Base-by-base conservation (phyloP, 2,888 invertebrate genomes). In the Nemotelus nigrinus region DNA sequence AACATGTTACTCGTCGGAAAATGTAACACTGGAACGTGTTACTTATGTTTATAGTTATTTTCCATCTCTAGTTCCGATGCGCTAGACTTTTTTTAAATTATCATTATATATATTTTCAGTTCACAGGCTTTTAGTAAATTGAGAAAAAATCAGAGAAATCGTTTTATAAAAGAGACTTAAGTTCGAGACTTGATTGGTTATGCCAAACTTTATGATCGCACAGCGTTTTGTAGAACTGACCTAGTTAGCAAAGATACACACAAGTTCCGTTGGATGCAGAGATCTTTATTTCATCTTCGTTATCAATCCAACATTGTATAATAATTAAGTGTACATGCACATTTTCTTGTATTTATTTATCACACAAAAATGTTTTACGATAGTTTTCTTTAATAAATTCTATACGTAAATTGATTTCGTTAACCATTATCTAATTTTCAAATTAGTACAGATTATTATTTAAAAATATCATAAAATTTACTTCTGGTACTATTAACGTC, bases 301-400 rank as follows among this genome's bases (percentile, higher is more conserved):
- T 70, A 47, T 48, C 55, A 41, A 53, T 8, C 70, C 70, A 70
- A 70, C 70, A 70, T 50, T 70, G 44, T 70, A 70, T 43, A n/a
- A 70, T 70, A 53, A 43, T 70, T 70, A 55, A 43, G 70, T 70
- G 55, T 55, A 70, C 55, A 41, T 5, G 43, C 55, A 55, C 7
- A 67, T 70, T 25, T 25, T 25, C 25, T 25, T 70, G 55, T 55
- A 68, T 70, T 65, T 25, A 25, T 53, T 70, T 70, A 53, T 70
- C 70, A 55, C 70, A 70, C 70, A 55, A 70, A 70, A 70, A 70
- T 70, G 25, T 70, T 70, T 47, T 41, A 70, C 70, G 43, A 55
- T 43, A 70, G 2, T 43, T 25, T 25, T 25, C 25, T 25, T 25
- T 25, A 25, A 25, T 25, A 0, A 25, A 25, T 25, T 25, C 25